phyloP scores from a whole-genome alignment of 2,113 vertebrate genomes.

The Ciconia maguari region DNA sequence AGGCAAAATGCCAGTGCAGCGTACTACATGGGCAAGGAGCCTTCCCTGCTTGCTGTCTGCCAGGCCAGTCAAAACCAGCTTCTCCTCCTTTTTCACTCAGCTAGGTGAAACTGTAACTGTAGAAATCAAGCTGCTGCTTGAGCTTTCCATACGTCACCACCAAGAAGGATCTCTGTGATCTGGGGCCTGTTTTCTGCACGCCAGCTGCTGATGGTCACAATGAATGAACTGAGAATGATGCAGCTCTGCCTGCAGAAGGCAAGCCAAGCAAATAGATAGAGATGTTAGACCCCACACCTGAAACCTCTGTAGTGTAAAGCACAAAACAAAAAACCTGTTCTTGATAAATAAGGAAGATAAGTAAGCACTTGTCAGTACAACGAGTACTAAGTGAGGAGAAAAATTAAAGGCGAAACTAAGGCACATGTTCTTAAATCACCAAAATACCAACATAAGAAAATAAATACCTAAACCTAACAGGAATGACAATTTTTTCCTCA shows the following conservation, averaged over 20 bases:
- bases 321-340: background rate
- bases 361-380: background rate
- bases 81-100: background rate
- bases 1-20: background rate
- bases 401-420: background rate
- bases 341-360: background rate
- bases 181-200: background rate
- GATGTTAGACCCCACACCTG: background rate
- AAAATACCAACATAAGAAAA: background rate
- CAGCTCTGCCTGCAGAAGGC: constrained; percentile 7
- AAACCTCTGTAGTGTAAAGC: background rate
- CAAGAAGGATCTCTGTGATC: background rate
- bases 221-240: background rate
- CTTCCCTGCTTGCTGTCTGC: background rate
- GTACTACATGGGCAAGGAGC: background rate
- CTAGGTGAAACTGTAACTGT: background rate
- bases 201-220: background rate
- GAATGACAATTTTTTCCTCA: background rate
- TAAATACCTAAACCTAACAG: background rate
- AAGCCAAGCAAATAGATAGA: background rate
- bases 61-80: background rate
- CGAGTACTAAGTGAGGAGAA: background rate
- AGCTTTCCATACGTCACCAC: background rate
- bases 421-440: background rate
- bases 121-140: constrained; percentile 1